Conservation (phyloP, 1,140 invertebrate species). For the Pseudobourletiella spinata region DNA sequence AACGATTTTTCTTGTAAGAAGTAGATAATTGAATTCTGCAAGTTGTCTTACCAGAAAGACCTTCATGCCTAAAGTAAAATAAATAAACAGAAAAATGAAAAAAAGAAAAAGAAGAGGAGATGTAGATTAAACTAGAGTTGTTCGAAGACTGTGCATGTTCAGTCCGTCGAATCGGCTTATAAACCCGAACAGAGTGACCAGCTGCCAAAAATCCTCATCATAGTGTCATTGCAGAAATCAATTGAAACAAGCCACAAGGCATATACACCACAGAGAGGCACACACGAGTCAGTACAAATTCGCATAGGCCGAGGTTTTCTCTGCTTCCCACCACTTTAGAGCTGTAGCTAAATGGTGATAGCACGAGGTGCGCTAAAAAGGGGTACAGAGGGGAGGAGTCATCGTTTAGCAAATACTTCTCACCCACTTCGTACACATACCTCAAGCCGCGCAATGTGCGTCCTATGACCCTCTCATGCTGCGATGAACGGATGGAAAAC, state of each 20-base stretch:
- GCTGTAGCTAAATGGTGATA: too few species aligned
- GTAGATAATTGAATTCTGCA: not conserved
- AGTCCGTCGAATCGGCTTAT: not conserved
- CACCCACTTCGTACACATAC: too few species aligned
- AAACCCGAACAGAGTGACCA: conserved; percentile 6
- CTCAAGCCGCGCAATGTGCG: too few species aligned
- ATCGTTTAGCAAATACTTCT: not conserved
- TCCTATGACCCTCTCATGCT: too few species aligned
- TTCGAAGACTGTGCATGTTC: not conserved
- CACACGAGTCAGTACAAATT: not conserved
- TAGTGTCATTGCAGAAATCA: not conserved
- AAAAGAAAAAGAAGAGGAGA: conserved; percentile 2
- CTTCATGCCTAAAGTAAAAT: conserved; percentile 4
- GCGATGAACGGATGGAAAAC: too few species aligned
- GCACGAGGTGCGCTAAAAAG: not conserved
- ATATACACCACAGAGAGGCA: not conserved
- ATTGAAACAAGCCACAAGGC: not conserved
- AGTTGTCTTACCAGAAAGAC: conserved; percentile 2
- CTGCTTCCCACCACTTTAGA: too few species aligned
- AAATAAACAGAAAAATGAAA: conserved; percentile 1
- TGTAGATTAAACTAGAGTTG: conserved; percentile 5
- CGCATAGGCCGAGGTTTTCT: not conserved
- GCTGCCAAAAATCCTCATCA: not conserved
- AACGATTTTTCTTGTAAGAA: not conserved
- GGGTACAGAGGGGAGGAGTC: not conserved